Evolutionary conservation across 2,888 invertebrate species (phyloP).

Genomic region (Conops quadrifasciatus): DNA sequence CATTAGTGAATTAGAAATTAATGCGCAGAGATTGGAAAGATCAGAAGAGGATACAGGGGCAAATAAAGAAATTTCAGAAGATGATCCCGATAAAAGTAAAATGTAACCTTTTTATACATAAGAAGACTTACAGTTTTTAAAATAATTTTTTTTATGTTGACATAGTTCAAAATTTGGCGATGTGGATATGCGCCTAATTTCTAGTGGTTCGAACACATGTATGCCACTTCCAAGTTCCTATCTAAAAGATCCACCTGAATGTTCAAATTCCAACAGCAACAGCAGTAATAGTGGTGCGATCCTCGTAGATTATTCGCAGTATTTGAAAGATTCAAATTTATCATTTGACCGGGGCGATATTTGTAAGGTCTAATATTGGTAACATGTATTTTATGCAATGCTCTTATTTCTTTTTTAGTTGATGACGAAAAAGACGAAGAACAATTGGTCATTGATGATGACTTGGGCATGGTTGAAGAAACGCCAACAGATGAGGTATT

Average conservation of each 20-base stretch:
- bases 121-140: conserved; percentile 10
- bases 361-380: conserved; percentile 52
- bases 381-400: neutral
- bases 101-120: conserved; percentile 14
- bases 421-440: conserved; percentile 71
- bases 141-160: conserved; percentile 33
- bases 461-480: conserved; percentile 59
- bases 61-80: neutral
- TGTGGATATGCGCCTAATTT: conserved; percentile 58
- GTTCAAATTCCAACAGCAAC: conserved; percentile 54
- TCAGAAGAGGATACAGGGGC: neutral
- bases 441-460: conserved; percentile 61
- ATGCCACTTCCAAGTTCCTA: conserved; percentile 14
- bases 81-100: conserved; percentile 13
- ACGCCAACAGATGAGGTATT: conserved; percentile 35
- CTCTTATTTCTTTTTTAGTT: conserved; percentile 53
- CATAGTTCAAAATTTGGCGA: conserved; percentile 46
- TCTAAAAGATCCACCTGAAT: conserved; percentile 34
- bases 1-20: conserved; percentile 72
- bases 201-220: conserved; percentile 43
- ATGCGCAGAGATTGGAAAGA: conserved; percentile 68
- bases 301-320: conserved; percentile 63
- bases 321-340: conserved; percentile 64
- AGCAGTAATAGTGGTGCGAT: conserved; percentile 55
- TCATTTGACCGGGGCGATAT: conserved; percentile 56